Conservation (phyloP, 2,797 vertebrate genomes). For the Hypotaenidia okinawae region DNA sequence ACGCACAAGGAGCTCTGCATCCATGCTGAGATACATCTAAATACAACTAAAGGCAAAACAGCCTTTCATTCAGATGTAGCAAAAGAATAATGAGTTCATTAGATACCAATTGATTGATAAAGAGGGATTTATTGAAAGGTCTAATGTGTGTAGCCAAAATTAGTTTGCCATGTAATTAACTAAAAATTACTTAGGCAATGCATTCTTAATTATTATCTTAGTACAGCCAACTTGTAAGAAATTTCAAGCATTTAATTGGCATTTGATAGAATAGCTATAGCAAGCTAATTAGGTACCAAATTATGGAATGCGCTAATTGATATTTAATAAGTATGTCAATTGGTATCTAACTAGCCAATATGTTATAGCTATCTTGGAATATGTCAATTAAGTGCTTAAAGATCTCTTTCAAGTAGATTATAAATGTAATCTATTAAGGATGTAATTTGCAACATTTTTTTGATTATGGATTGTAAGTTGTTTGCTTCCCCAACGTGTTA, state of each 20-base stretch:
- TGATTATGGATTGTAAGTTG: conserved; percentile 65
- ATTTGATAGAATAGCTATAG: conserved; percentile 82
- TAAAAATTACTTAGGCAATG: conserved; percentile 75
- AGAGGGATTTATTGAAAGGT: conserved; percentile 71
- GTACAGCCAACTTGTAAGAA: conserved; percentile 75
- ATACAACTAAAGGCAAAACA: not conserved
- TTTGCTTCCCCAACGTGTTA: conserved; percentile 47
- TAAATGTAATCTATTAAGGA: conserved; percentile 71
- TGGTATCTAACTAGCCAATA: conserved; percentile 80
- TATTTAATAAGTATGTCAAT: conserved; percentile 85
- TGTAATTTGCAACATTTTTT: conserved; percentile 73
- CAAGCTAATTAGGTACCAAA: conserved; percentile 83
- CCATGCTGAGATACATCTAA: not conserved
- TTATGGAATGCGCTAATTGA: conserved; percentile 81
- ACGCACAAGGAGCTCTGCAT: not conserved
- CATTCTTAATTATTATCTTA: conserved; percentile 78
- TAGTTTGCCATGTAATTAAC: conserved; percentile 79
- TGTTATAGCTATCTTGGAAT: conserved; percentile 78
- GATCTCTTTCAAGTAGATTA: conserved; percentile 76
- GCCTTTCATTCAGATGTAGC: conserved; percentile 9
- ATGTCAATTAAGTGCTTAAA: conserved; percentile 79
- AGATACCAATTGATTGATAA: conserved; percentile 76
- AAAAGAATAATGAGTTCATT: conserved; percentile 70
- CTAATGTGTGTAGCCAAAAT: conserved; percentile 75
- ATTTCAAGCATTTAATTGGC: conserved; percentile 83